Evolutionary conservation across 2,797 vertebrate genomes (phyloP), one percentile per base, ranked within the genome.

Genomic region (Synaphobranchus kaupii): DNA sequence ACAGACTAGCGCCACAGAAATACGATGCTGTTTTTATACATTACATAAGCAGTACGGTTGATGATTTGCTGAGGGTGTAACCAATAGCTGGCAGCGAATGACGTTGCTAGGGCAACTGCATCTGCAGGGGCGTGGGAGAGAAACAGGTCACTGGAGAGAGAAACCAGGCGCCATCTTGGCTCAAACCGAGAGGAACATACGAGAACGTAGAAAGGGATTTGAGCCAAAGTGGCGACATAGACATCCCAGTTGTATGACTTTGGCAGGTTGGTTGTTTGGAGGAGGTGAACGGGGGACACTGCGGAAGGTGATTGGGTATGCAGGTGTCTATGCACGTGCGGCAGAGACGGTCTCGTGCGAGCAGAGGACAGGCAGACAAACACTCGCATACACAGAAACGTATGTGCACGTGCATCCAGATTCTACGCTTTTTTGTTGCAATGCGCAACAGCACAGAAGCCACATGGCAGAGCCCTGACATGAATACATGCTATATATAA

Each of bases 101-200:
- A 73, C 50, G 93, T 95, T 95, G 86, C 91, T 88, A 87, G 80
- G 92, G 92, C 89, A 93, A 94, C 93, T 73, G 91, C 90, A 86
- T 93, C 92, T 91, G 91, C 93, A 92, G 90, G 90, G 86, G 88
- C 81, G 81, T 85, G 54, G 66, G 85, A 73, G 76, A 87, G 85
- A 87, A 84, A 84, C 56, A 31, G 85, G 54, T 31, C 39, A 80
- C 56, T 13, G 83, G 34, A 85, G 50, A 22, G 86, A 76, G 91
- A 91, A 91, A 92, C 88, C 56, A 31, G 86, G 22, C 28, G 87
- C 90, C 92, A 95, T 94, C 89, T 90, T 91, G 92, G 92, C 86
- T 93, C 89, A 25, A 0, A 0, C 7, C 2, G 0, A 66, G 47
- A 2, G 28, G 34, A 13, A 3, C 31, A 63, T 25, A 31, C 1